These are phyloP conservation scores for Tiliqua scincoides DNA, from an alignment of 2,113 vertebrate species.

Conservation along the genomic window DNA sequence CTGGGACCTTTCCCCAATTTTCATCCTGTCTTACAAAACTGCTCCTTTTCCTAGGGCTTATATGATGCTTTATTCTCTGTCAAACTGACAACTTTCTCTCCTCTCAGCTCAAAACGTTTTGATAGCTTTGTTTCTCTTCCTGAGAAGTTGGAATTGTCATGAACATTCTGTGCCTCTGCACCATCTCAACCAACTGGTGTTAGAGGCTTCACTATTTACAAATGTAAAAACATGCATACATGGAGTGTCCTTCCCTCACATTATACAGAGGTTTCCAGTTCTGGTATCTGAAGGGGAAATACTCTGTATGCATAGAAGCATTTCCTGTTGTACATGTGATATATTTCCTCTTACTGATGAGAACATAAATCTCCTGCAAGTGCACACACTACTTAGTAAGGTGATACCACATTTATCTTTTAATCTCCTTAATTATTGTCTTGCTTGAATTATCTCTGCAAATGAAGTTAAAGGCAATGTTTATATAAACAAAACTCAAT, in stretches of 20 bases:
- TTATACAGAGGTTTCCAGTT: not conserved
- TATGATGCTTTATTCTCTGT: not conserved
- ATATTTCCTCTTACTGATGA: not conserved
- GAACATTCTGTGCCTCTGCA: not conserved
- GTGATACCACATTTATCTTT: not conserved
- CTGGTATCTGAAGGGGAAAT: not conserved
- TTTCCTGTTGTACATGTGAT: not conserved
- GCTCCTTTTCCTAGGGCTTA: not conserved
- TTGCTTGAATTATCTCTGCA: constrained; percentile 1
- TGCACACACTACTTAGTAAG: not conserved
- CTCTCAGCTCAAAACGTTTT: not conserved
- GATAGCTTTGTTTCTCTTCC: not conserved
- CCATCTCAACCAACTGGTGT: not conserved
- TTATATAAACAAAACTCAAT: constrained; percentile 12
- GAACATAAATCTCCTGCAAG: not conserved
- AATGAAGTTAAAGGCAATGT: not conserved
- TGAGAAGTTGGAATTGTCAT: not conserved
- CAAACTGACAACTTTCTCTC: not conserved
- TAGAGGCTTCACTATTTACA: not conserved
- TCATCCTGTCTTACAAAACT: not conserved
- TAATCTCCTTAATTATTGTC: not conserved
- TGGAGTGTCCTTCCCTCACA: no score
- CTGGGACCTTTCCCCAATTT: not conserved
- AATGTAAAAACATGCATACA: no score
- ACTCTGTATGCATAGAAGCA: not conserved